Base-by-base conservation (phyloP, 2,797 vertebrate genomes). In the Margarornis squamiger region DNA sequence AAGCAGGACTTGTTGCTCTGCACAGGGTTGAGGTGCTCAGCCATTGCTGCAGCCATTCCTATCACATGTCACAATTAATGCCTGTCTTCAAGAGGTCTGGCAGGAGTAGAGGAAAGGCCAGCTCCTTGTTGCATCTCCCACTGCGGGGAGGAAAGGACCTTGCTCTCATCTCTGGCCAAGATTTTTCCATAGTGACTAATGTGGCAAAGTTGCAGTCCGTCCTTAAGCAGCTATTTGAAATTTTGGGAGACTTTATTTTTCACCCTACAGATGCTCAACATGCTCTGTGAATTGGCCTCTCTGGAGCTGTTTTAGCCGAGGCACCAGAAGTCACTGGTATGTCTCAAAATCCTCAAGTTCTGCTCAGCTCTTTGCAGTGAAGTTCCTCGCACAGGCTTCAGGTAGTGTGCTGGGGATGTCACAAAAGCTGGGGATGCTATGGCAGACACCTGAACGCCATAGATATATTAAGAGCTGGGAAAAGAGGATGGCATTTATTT, bases 241-340 rank as follows among this genome's bases (percentile, higher is more conserved):
- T 26, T 19, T 61, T 66, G 57, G 39, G 38, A 39, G n/a, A 32
- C 14, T 65, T 58, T 29, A 24, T 48, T 86, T 65, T 83, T 79
- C 32, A 38, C 46, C 36, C 32, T 2, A 2, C 12, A 27, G n/a
- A 7, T 66, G 48, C 30, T n/a, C 30, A 36, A 30, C 11, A 8
- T 18, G 18, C 34, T 70, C 68, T 83, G 21, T 32, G 36, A 5
- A 59, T 76, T 38, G 43, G 41, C 20, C 7, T 82, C 26, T 39
- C 19, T 63, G 71, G 34, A 52, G 19, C 14, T 67, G 15, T 61
- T 82, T 39, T 27, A 67, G 49, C 76, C 62, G 72, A 79, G 67
- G 32, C 9, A 29, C 26, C 17, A 4, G 15, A 19, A 75, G 8
- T 43, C 27, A 58, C 45, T 2, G 6, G 14, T 0, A 0, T 12